Evolutionary conservation across 1,140 invertebrate species (phyloP), one percentile per base, ranked within the genome.

Genomic region (Drosophila novamexicana): DNA sequence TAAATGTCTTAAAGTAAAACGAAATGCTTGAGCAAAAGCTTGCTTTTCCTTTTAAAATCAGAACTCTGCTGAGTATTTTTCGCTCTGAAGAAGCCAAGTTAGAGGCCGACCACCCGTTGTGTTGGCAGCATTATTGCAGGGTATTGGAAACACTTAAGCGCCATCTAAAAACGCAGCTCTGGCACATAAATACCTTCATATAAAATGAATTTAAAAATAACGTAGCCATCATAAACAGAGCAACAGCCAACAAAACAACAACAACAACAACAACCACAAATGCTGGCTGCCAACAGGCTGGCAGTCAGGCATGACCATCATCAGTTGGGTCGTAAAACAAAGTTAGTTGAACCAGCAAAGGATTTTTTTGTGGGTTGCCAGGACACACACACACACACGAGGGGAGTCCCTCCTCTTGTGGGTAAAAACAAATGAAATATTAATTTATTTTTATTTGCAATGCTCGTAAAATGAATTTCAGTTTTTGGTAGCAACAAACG

Each of bases 191-290:
- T 61, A 54, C 56, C 75, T 73, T 67, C 75, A 68, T 81, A 67
- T 54, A 61, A 53, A 47, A 59, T 81, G 82, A 75, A 86, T 86
- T 88, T 79, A 52, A 72, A 85, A 86, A 86, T 86, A 69, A 70
- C 57, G n/a, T 14, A 29, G 36, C 42, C 18, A 64, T 64, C 66
- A 58, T 75, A 75, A 75, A 75, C 64, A 50, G 39, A 16, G 36
- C 52, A 49, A 36, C 22, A 52, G 1, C 37, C 44, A 69, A 0
- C 22, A 22, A 1, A 36, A 12, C 29, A 40, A 18, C 36, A 14
- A 49, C 50, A 69, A 52, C 72, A 77, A 54, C 59, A 70, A 69
- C 45, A 70, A 45, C 59, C 58, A 14, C 59, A 79, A 67, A 63
- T 72, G 65, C 45, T 18, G 45, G 59, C 5, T n/a, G 45, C 44